Conservation (phyloP, 2,113 vertebrate genomes). For the Vidua chalybeata region DNA sequence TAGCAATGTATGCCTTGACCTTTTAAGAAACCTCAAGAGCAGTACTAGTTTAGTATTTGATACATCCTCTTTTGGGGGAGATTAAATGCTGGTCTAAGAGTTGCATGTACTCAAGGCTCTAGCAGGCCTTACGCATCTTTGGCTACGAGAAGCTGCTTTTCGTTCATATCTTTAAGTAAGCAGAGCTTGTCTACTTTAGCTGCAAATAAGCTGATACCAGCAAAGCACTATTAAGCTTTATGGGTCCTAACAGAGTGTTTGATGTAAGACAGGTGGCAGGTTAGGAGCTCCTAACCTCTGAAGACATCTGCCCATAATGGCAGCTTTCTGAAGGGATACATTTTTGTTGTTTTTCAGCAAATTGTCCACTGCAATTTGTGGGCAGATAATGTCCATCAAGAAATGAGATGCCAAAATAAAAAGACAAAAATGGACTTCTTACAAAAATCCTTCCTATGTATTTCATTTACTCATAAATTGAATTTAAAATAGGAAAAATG, state of each 20-base stretch:
- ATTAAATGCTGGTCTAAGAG: background rate
- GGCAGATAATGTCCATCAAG: background rate
- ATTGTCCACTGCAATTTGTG: background rate
- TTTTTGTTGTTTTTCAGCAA: background rate
- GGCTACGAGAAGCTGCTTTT: background rate
- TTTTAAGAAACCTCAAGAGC: slow-evolving; percentile 32
- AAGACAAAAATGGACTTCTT: background rate
- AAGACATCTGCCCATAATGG: background rate
- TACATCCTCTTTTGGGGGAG: background rate
- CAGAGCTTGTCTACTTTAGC: background rate
- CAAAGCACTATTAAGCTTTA: background rate
- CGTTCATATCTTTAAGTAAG: background rate
- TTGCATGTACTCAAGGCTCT: background rate
- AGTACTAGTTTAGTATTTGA: background rate
- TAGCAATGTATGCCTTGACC: background rate
- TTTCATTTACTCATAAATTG: background rate
- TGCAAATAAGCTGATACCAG: background rate
- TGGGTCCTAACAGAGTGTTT: background rate
- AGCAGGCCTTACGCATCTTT: background rate
- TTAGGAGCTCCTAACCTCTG: background rate
- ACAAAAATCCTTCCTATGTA: background rate
- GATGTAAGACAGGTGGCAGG: background rate
- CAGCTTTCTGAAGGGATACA: background rate
- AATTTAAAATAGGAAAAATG: background rate
- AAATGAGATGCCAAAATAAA: background rate